Conservation (phyloP, 2,797 vertebrate species). For the Crenuchus spilurus region DNA sequence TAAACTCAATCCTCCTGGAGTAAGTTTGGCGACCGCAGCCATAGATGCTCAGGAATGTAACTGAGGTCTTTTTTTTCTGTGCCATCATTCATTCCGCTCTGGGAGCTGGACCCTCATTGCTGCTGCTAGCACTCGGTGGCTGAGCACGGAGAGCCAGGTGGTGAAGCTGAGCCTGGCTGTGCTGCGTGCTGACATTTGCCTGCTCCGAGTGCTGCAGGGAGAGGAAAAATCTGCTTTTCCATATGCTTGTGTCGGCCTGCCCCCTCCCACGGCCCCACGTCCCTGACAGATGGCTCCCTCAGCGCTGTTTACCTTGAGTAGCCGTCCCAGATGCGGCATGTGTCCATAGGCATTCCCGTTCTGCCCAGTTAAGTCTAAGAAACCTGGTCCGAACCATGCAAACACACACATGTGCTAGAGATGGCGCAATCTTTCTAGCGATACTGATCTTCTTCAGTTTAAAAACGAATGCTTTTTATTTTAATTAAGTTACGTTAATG, state of each 20-base stretch:
- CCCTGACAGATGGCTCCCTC: slow-evolving; percentile 94
- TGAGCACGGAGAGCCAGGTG: slow-evolving; percentile 98
- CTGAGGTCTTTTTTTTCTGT: background rate
- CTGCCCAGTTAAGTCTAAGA: slow-evolving; percentile 54
- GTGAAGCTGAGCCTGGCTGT: slow-evolving; percentile 91
- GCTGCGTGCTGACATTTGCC: slow-evolving; percentile 88
- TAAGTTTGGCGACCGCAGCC: background rate
- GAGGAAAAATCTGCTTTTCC: slow-evolving; percentile 99
- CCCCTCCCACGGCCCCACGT: slow-evolving; percentile 68
- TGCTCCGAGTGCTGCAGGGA: slow-evolving; percentile 91
- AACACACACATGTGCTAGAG: too few species aligned
- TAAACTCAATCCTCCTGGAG: background rate
- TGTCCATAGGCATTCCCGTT: slow-evolving; percentile 75
- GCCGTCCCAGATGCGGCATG: slow-evolving; percentile 89
- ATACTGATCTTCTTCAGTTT: too few species aligned
- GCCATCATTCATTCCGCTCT: slow-evolving; percentile 63
- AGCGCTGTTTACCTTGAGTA: slow-evolving; percentile 98
- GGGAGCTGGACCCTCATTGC: slow-evolving; percentile 88
- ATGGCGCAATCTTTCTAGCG: too few species aligned
- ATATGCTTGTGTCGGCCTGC: slow-evolving; percentile 93
- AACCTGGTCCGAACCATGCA: background rate
- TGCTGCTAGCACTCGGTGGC: slow-evolving; percentile 86
- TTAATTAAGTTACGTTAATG: too few species aligned
- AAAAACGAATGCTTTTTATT: too few species aligned
- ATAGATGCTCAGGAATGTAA: background rate